These are phyloP conservation scores for Montipora capricornis DNA, from an alignment of 64 coral and sea anemone species.

Conservation along the genomic window DNA sequence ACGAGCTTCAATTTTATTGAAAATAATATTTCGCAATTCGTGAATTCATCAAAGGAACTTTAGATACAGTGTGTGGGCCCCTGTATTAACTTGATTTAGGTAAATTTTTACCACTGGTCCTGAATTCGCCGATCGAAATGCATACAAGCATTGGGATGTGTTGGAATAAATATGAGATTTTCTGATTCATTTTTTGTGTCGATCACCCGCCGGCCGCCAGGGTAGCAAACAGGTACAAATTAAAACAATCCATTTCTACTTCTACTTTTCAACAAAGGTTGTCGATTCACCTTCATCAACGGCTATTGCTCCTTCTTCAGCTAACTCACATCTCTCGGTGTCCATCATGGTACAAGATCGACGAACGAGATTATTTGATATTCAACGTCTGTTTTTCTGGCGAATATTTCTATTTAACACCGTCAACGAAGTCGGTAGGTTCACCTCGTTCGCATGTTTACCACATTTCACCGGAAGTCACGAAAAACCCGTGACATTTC, in stretches of 20 bases:
- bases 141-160: not conserved
- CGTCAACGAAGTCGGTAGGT: not conserved
- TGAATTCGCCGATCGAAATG: not conserved
- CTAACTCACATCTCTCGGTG: not conserved
- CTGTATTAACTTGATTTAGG: no score
- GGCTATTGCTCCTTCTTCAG: not conserved
- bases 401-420: not conserved
- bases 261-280: no score
- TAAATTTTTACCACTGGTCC: no score
- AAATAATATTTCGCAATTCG: not conserved
- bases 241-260: no score
- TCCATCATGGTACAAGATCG: not conserved
- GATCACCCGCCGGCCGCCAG: no score
- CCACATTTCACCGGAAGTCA: not conserved
- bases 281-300: constrained; percentile 2
- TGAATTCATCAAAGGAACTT: no score
- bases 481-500: not conserved
- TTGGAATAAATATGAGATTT: not conserved
- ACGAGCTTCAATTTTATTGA: not conserved
- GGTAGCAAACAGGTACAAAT: no score
- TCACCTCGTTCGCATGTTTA: constrained; percentile 6
- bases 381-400: not conserved
- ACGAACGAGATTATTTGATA: not conserved
- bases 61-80: no score
- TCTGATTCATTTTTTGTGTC: not conserved